Evolutionary conservation across 2,888 invertebrate genomes (phyloP), one percentile per base, ranked within the genome.

Genomic region (Drosophila macrospina): DNA sequence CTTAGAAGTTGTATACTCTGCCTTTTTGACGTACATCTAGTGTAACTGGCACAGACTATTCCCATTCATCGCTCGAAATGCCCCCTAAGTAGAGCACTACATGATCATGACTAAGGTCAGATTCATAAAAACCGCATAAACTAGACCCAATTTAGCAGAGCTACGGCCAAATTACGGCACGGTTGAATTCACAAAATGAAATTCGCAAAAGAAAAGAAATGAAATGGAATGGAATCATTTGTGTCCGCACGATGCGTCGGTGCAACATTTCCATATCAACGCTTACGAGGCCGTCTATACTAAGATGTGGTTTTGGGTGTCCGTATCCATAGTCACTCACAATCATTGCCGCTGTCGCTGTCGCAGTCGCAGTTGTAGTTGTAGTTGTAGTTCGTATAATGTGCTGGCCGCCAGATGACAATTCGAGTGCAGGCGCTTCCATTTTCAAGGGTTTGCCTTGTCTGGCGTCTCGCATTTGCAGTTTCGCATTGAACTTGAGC

Each of bases 51-150:
- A 67, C 72, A 64, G 66, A 51, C 52, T 55, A 50, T 45, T 47
- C 70, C 78, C 65, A 73, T 76, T 72, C 69, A 72, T 60, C 45
- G 51, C 47, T 28, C 8, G 16, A 50, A 74, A 57, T 74, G 80
- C 56, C 74, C 78, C 69, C 78, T 63, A 76, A 61, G 67, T 66
- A 60, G 69, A 70, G 56, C 61, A 65, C 68, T 88, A 87, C 85
- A 89, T 75, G 89, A 75, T 89, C 85, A 89, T 82, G 89, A 85
- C 86, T 83, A 76, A 89, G 86, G 86, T 86, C 89, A 80, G 72
- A 86, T 86, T 88, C 73, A 86, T 86, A 77, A 76, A 74, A 86
- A 75, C 72, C 88, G 63, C 88, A 88, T 80, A 88, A 86, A 80
- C 86, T 88, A 80, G 83, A 86, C 74, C 83, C 80, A 89, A 86